A percentile compares a stretch with the other conserved stretches of the same genome.
phyloP scores from a whole-genome alignment of 2,113 vertebrate species.

The Dromiciops gliroides region DNA sequence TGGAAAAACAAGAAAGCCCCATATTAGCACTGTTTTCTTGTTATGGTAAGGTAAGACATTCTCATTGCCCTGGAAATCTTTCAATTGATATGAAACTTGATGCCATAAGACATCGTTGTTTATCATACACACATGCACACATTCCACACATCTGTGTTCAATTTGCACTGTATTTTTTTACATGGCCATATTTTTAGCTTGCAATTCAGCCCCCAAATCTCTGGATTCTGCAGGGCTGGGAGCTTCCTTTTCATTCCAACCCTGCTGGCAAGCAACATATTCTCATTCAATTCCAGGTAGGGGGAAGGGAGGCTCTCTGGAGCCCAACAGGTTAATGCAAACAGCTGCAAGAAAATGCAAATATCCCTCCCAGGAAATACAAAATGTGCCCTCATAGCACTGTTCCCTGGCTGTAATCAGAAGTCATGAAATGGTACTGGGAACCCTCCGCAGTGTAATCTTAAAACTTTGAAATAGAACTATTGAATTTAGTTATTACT shows the following conservation, averaged over 20 bases:
- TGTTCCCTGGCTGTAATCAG: conserved; percentile 52
- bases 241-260: conserved; percentile 31
- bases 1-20: not conserved
- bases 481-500: conserved; percentile 79
- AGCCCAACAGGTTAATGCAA: conserved; percentile 29
- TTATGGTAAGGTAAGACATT: not conserved
- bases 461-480: conserved; percentile 70
- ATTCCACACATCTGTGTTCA: not conserved
- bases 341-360: conserved; percentile 36
- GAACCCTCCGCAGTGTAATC: conserved; percentile 64
- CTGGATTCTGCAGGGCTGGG: conserved; percentile 10
- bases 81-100: not conserved
- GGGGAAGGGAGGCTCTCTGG: conserved; percentile 47
- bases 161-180: not conserved
- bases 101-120: not conserved
- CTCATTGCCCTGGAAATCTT: not conserved
- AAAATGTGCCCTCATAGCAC: conserved; percentile 42
- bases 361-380: conserved; percentile 56
- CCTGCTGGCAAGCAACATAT: conserved; percentile 26
- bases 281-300: conserved; percentile 43
- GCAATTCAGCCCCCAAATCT: not conserved
- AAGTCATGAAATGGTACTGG: conserved; percentile 57
- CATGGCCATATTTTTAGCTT: not conserved
- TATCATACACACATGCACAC: not conserved
- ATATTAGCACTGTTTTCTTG: not conserved